Evolutionary conservation across 2,113 vertebrate genomes (phyloP).

Genomic region (Chaetodon trifascialis): DNA sequence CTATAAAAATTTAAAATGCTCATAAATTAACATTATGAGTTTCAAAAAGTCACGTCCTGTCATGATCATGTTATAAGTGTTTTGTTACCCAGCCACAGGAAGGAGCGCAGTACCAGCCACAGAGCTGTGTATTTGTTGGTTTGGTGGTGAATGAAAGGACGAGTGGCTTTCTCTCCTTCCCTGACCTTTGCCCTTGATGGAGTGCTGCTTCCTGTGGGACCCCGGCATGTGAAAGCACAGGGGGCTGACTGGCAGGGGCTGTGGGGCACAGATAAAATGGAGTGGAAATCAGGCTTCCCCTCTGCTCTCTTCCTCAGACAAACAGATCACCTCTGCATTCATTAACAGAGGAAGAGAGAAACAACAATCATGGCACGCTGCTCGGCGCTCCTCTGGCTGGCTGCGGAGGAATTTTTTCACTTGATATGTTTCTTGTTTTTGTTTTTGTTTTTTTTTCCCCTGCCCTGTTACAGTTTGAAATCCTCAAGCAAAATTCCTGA

Average conservation of each 20-base stretch:
- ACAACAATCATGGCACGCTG: conserved; percentile 55
- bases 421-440: not conserved
- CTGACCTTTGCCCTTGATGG: conserved; percentile 80
- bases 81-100: not conserved
- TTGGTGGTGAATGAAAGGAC: conserved; percentile 55
- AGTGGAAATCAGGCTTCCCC: conserved; percentile 84
- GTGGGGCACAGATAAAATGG: conserved; percentile 79
- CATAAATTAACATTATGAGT: not conserved
- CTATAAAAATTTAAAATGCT: not conserved
- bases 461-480: conserved; percentile 32
- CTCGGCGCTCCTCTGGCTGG: not conserved
- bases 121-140: conserved; percentile 34
- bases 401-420: conserved; percentile 28
- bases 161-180: conserved; percentile 63
- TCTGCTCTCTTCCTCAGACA: conserved; percentile 80
- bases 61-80: not conserved
- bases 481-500: conserved; percentile 45
- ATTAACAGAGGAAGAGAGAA: conserved; percentile 77
- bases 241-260: conserved; percentile 71
- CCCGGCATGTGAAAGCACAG: conserved; percentile 72
- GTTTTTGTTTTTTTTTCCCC: not conserved
- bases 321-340: conserved; percentile 78
- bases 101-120: not conserved
- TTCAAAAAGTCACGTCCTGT: not conserved
- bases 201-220: conserved; percentile 83